These are phyloP conservation scores for Platyrinchus mystaceus DNA, from an alignment of 2,797 vertebrate species.

Conservation along the genomic window DNA sequence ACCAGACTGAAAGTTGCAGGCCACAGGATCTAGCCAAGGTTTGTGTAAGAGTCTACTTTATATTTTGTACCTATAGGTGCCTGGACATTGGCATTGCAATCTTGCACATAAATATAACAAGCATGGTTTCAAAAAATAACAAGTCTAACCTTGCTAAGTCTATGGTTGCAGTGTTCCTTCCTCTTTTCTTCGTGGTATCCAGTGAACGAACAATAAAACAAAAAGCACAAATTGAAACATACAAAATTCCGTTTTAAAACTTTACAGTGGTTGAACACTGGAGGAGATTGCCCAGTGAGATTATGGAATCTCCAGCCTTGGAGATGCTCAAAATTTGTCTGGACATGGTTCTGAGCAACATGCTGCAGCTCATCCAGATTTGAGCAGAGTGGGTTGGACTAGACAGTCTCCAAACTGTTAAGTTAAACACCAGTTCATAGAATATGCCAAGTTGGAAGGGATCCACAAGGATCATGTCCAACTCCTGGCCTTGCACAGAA, in stretches of 20 bases:
- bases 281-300: neutral
- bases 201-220: neutral
- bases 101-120: neutral
- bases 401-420: neutral
- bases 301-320: neutral
- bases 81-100: neutral
- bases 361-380: neutral
- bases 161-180: neutral
- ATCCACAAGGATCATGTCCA: neutral
- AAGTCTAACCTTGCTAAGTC: neutral
- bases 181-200: neutral
- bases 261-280: neutral
- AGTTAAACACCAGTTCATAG: neutral
- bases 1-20: neutral
- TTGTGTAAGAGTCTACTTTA: neutral
- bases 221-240: neutral
- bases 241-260: neutral
- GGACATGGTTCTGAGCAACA: neutral
- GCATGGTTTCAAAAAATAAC: neutral
- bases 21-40: neutral
- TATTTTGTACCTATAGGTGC: neutral
- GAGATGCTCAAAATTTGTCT: neutral
- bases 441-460: too few relatives aligned
- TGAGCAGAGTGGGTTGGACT: neutral
- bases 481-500: neutral